These are phyloP conservation scores for Mastomys natalensis DNA, from an alignment of 2,113 vertebrate genomes.

Conservation along the genomic window DNA sequence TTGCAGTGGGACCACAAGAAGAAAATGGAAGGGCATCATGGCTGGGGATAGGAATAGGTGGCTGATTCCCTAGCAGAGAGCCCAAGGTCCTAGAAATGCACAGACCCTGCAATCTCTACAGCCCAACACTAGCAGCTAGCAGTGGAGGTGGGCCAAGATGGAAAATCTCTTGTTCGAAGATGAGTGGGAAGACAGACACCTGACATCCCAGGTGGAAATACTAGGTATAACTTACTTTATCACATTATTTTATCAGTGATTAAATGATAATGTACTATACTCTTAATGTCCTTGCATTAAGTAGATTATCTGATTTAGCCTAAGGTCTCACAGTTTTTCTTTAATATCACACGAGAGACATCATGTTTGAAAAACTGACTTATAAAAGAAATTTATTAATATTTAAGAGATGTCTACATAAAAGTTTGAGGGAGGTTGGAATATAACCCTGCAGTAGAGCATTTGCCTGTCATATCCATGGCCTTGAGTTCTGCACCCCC, in stretches of 20 bases:
- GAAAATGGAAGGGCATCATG: neutral
- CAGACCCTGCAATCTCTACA: neutral
- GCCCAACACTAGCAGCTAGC: neutral
- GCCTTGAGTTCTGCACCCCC: neutral
- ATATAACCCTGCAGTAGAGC: neutral
- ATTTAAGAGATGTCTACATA: neutral
- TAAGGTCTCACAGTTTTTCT: neutral
- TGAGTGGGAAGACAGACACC: neutral
- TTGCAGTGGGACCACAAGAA: neutral
- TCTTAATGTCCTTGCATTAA: neutral
- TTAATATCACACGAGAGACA: neutral
- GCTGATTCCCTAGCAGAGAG: neutral
- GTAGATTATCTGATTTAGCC: neutral
- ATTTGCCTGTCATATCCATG: neutral
- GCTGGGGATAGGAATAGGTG: neutral
- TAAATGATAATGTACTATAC: neutral
- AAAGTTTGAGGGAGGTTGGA: neutral
- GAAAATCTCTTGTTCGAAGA: neutral
- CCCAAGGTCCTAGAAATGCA: neutral
- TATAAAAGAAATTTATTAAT: neutral
- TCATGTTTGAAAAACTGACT: neutral
- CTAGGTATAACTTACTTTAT: neutral
- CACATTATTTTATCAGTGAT: constrained; percentile 25
- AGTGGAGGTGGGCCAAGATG: neutral
- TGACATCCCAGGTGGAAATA: neutral